Conservation (phyloP, 2,113 vertebrate genomes). For the Cathartes aura region DNA sequence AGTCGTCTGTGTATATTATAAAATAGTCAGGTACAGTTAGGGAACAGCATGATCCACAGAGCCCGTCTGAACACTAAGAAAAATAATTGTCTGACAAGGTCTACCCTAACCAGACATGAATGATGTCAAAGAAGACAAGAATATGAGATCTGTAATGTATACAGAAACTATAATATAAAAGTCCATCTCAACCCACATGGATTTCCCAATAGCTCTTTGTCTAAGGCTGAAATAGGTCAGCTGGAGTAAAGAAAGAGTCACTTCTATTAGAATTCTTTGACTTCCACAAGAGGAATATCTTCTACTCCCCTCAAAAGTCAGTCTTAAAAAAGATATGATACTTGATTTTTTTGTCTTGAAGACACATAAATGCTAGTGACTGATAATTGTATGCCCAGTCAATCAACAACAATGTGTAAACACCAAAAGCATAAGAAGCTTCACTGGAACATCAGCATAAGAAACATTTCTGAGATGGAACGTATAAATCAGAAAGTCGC, state of each 20-base stretch:
- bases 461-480: not conserved
- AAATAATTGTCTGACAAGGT: not conserved
- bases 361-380: not conserved
- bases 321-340: not conserved
- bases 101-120: not conserved
- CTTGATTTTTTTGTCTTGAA: not conserved
- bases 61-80: not conserved
- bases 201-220: constrained; percentile 7
- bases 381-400: not conserved
- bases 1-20: not conserved
- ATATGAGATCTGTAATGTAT: not conserved
- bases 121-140: not conserved
- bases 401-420: not conserved
- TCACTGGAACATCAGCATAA: not conserved
- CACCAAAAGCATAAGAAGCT: not conserved
- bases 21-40: not conserved
- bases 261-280: not conserved
- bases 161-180: not conserved
- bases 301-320: not conserved
- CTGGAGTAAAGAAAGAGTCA: not conserved
- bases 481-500: not conserved
- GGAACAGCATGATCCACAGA: not conserved
- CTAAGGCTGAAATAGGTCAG: not conserved
- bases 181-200: not conserved
- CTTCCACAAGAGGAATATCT: not conserved